These are phyloP conservation scores for Beroe ovata DNA, from an alignment of 37 sponge, comb jelly and placozoan genomes.

Conservation along the genomic window DNA sequence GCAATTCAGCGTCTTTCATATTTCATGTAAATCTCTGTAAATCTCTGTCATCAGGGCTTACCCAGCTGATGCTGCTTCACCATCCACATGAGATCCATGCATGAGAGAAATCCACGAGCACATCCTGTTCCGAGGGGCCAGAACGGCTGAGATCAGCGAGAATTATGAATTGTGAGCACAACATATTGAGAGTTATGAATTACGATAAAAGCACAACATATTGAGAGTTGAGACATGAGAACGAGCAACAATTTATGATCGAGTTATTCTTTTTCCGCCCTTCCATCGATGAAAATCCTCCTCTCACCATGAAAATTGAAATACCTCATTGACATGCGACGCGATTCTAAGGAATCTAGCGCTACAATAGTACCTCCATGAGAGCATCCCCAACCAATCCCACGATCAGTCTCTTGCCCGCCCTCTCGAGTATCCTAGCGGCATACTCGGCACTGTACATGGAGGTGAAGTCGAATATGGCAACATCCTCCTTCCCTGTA, in stretches of 20 bases:
- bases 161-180: neutral
- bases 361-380: slow-evolving; percentile 93
- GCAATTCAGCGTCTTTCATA: too few species aligned
- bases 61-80: slow-evolving; percentile 72
- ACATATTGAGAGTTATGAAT: neutral
- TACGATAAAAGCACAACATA: too few species aligned
- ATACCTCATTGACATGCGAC: too few species aligned
- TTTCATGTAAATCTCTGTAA: too few species aligned
- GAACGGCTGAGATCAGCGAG: slow-evolving; percentile 79
- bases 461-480: slow-evolving; percentile 96
- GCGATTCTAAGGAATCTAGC: too few species aligned
- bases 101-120: slow-evolving; percentile 91
- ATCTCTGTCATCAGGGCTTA: too few species aligned
- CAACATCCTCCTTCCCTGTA: slow-evolving; percentile 79
- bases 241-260: neutral
- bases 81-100: slow-evolving; percentile 95
- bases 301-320: too few species aligned
- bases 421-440: slow-evolving; percentile 71
- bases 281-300: too few species aligned
- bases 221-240: neutral
- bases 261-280: too few species aligned
- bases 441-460: slow-evolving; percentile 90
- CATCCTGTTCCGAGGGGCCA: slow-evolving; percentile 96
- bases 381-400: slow-evolving; percentile 89
- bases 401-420: slow-evolving; percentile 78